Base-by-base conservation (phyloP, 2,797 vertebrate species). In the Bovichtus variegatus region DNA sequence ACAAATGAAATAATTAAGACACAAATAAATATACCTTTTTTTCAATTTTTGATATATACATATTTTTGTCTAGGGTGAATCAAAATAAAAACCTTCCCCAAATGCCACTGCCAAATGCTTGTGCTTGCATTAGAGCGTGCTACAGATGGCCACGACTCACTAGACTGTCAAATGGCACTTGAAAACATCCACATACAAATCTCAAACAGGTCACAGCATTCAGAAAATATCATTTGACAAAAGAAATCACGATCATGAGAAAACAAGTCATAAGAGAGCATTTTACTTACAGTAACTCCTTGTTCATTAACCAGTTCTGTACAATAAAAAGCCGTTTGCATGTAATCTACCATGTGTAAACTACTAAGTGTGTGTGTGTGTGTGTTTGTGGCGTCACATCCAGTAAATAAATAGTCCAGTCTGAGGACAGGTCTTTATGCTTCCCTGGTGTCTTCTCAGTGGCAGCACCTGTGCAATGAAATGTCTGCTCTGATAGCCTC, bases 161-260 rank as follows among this genome's bases (percentile, higher is more conserved):
- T 94, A 97, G 96, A 97, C 96, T 95, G 96, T 96, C 96, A 96
- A 96, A 99, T 98, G 97, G 97, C 97, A 99, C 97, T 97, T 97
- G 95, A 96, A 95, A 95, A 96, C 94, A 91, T 93, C 92, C 85
- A 81, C 83, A 93, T 90, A 90, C 85, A 91, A 92, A 90, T 89
- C 79, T 91, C 82, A 89, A 89, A 96, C 81, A 58, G 72, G 88
- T 92, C 88, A 93, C 94, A 92, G 92, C 92, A 88, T 92, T 89
- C 89, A 90, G 85, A 87, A 92, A 91, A 86, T 82, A 90, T 88
- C 90, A 81, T 87, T 65, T 71, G 87, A 93, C 86, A 91, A 90
- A 87, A 85, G 23, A 89, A 92, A 88, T 64, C 84, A 91, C 82
- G 15, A 88, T 84, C 73, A 89, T 89, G 88, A 91, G 74, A 66